Evolutionary conservation across 1,140 invertebrate genomes (phyloP), one percentile per base, ranked within the genome.

Genomic region (Onthophagus taurus): DNA sequence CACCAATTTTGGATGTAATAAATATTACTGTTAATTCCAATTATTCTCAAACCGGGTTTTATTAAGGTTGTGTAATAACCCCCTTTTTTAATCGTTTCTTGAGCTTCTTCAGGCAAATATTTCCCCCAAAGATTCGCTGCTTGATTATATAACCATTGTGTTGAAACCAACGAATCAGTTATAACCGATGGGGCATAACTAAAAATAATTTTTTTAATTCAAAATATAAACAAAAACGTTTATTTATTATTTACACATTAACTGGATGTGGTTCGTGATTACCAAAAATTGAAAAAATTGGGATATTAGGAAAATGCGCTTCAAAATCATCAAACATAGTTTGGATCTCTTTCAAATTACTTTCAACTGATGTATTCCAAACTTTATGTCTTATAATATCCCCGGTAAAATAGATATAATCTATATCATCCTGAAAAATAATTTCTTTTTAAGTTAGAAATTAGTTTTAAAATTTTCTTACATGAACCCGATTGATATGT

Each of bases 231-330:
- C 9, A 13, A 18, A 35, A 9, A 12, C 7, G 2, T 11, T 19
- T 8, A 19, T 41, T 11, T 7, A 38, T 64, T 23, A 26, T 72
- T 74, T 67, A 87, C 81, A 79, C 76, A 66, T 92, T 89, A 5
- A 84, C 70, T 2, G 89, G 89, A 64, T 85, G 77, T 31, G 83
- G 72, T 63, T 94, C 89, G 52, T 94, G 89, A 61, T 93, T 94
- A 31, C 88, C 89, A 30, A 93, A 63, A 29, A 78, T 72, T 8
- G 82, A 77, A 57, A 77, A 80, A 2, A 93, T 68, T 2, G 71
- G 66, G 16, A 72, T 77, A 31, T 77, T 66, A 13, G 16, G 16
- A 49, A 89, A 83, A 9, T 70, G 67, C 23, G 71, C 55, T 7
- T 72, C 67, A 9, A 90, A 65, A 41, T 75, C 64, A 39, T 75